Percentiles rank a stretch among this genome's conserved stretches.
phyloP scores from a whole-genome alignment of 2,113 vertebrate species.

The Lipophrys pholis region DNA sequence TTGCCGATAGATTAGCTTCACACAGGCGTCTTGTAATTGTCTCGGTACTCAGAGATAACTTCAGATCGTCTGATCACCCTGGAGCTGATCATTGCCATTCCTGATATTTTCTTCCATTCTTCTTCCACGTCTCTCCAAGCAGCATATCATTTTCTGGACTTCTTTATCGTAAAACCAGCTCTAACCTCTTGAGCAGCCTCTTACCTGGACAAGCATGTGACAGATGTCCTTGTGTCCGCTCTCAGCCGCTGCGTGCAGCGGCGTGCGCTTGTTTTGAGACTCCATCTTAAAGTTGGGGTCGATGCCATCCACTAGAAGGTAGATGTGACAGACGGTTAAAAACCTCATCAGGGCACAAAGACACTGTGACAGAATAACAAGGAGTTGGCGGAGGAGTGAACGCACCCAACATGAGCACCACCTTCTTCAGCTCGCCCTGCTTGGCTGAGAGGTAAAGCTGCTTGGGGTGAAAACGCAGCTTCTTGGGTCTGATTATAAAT shows the following conservation, averaged over 20 bases:
- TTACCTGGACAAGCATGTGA: conserved; percentile 96
- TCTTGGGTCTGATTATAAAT: conserved; percentile 90
- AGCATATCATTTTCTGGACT: too few species aligned
- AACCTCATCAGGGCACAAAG: not conserved
- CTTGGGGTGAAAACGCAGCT: conserved; percentile 97
- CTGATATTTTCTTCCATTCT: too few species aligned
- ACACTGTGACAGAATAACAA: too few species aligned
- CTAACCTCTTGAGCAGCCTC: too few species aligned
- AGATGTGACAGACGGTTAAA: not conserved
- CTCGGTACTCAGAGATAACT: too few species aligned
- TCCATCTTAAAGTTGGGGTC: conserved; percentile 99
- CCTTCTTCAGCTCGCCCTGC: conserved; percentile 97
- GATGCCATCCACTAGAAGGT: conserved; percentile 92
- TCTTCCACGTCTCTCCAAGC: too few species aligned
- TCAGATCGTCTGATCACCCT: too few species aligned
- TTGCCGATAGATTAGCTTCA: too few species aligned
- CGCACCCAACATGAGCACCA: conserved; percentile 94
- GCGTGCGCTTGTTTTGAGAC: conserved; percentile 92
- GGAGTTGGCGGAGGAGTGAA: not conserved
- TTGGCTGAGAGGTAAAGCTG: conserved; percentile 97
- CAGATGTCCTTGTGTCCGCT: conserved; percentile 94
- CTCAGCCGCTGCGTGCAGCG: conserved; percentile 93
- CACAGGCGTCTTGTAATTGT: too few species aligned
- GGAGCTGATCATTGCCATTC: too few species aligned
- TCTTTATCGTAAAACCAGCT: too few species aligned